Evolutionary conservation across 2,888 invertebrate genomes (phyloP), one percentile per base, ranked within the genome.

Genomic region (Ethmia dodecea): DNA sequence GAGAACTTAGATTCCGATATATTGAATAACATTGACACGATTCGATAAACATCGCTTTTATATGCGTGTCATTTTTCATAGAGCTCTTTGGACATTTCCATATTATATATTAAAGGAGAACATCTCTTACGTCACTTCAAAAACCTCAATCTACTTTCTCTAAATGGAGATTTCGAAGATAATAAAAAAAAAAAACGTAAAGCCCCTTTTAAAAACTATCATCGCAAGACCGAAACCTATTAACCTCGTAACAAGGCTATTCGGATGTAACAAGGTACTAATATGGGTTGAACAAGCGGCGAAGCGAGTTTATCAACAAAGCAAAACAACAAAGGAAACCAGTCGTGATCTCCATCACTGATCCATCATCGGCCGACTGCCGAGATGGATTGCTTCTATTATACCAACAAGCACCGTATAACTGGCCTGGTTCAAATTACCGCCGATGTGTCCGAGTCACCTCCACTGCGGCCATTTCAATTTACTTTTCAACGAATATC

Each of bases 291-390:
- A 71, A 73, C 65, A 64, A 70, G 67, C 70, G 59, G 64, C 55
- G 64, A 63, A 58, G 55, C 56, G 62, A 64, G 68, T 78, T 76
- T 75, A 81, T 64, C 66, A 70, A 75, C 71, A 57, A 68, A 70
- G 66, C 70, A 79, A 77, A 78, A 77, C 72, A 77, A 80, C 75
- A 73, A 72, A 70, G 64, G n/a, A 55, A 26, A 62, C 67, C 49
- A 75, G 70, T 78, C 81, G 80, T 77, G 77, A 79, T 72, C 71
- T 57, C 70, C 80, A 78, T 83, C 80, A 72, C 66, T 68, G 74
- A 73, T 78, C 80, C 75, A 78, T 79, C 81, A 78, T 70, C 69
- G 64, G 57, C 52, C 49, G 60, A 63, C 64, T 61, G 66, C 60
- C 12, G 26, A 76, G 83, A 86, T 77, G 72, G 79, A 83, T 81